Base-by-base conservation (phyloP, 2,888 invertebrate species). In the Standfussiana lucernea region DNA sequence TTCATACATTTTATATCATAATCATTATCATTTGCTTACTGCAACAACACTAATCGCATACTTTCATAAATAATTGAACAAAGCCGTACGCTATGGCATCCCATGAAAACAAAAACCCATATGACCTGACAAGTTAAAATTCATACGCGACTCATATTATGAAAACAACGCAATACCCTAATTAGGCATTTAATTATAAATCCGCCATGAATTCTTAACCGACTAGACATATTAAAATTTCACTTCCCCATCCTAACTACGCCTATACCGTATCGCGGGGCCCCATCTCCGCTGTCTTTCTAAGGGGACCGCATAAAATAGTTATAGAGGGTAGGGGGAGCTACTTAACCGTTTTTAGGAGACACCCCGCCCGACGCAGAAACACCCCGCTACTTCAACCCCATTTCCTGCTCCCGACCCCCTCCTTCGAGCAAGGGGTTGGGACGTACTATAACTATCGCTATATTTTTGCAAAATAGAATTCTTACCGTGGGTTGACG, bases 341-440 rank as follows among this genome's bases (percentile, higher is more conserved):
- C 96, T 96, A 96, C 96, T 96, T 96, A 96, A 95, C 96, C 96
- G 96, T 96, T 96, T 96, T 96, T 96, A 96, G 96, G 96, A 95
- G 96, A 95, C 95, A 94, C 96, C 96, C 96, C 95, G 87, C 94
- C 94, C 93, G 91, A 91, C 93, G 94, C 92, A 94, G 94, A 92
- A 94, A 93, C 95, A 92, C 95, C 95, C 94, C 91, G 90, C 94
- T 92, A 92, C 95, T 94, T 93, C 94, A 91, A 93, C 95, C 94
- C 95, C 95, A 93, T 94, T 96, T 96, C 96, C 96, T 94, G 93
- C 93, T 90, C 93, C 93, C 91, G 80, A 91, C 93, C 10, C 91
- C 92, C 89, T 91, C 90, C 93, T 91, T 90, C 85, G 81, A 85
- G 83, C 87, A 83, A 88, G 90, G 92, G 90, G 84, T 89, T 82